Evolutionary conservation across 2,113 vertebrate genomes (phyloP).

Genomic region (Ptychochromis oligacanthus): DNA sequence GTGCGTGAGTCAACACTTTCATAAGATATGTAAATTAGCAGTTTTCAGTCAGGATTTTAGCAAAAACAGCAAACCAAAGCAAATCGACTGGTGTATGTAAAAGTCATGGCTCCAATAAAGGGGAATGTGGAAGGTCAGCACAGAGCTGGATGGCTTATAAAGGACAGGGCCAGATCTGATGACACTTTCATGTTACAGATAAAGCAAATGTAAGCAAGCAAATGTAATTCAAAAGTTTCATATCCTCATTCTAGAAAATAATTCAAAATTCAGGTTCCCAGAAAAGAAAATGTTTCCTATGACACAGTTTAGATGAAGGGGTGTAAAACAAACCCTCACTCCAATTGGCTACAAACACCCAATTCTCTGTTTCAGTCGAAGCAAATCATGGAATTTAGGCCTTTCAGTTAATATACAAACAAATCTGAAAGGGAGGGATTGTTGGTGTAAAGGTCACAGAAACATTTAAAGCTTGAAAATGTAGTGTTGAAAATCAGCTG

Average conservation of each 20-base stretch:
- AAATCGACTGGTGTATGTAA: rapidly evolving
- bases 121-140: background rate
- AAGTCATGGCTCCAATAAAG: background rate
- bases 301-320: background rate
- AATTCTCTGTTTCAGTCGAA: background rate
- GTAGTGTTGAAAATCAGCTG: background rate
- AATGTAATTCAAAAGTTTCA: background rate
- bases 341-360: background rate
- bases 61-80: background rate
- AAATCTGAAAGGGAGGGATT: background rate
- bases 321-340: background rate
- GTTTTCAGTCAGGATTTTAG: constrained; percentile 16
- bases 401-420: background rate
- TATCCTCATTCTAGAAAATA: rapidly evolving
- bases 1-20: constrained; percentile 40
- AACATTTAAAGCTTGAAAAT: background rate
- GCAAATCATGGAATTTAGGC: constrained; percentile 1
- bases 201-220: background rate
- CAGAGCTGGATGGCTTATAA: background rate
- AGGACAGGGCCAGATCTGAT: background rate
- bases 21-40: constrained; percentile 17
- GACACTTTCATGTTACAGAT: rapidly evolving
- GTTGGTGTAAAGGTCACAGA: background rate
- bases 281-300: background rate
- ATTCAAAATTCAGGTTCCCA: rapidly evolving